phyloP scores from a whole-genome alignment of 2,888 invertebrate genomes.

The Caenorhabditis zanzibari region DNA sequence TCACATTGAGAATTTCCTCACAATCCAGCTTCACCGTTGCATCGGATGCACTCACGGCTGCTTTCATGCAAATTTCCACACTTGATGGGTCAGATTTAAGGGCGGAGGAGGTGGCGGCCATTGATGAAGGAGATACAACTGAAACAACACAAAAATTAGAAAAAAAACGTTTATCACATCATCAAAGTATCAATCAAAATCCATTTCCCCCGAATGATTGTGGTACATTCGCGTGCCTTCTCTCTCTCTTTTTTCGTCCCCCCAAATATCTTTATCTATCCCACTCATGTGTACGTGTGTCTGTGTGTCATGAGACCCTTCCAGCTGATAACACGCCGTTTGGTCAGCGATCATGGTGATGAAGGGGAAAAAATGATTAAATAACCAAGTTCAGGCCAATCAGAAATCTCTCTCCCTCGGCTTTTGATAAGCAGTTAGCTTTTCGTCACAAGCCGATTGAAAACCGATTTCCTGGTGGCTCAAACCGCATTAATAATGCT shows the following conservation, averaged over 20 bases:
- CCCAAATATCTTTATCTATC: background rate
- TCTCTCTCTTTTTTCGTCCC: background rate
- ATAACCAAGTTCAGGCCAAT: conserved; percentile 5
- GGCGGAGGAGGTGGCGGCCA: conserved; percentile 60
- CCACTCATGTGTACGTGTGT: conserved; percentile 7
- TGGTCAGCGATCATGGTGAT: conserved; percentile 11
- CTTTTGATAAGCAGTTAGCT: background rate
- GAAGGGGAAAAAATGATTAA: conserved; percentile 2
- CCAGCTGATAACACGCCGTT: conserved; percentile 11
- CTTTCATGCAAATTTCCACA: conserved; percentile 73
- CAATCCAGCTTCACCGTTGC: conserved; percentile 76
- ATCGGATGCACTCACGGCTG: conserved; percentile 72
- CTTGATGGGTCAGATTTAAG: conserved; percentile 48
- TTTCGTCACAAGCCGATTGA: background rate
- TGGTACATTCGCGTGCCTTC: background rate
- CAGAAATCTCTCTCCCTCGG: background rate
- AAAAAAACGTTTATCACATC: background rate
- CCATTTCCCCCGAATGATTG: background rate
- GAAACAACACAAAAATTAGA: conserved; percentile 7
- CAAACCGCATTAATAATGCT: conserved; percentile 38
- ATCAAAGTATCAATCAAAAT: background rate
- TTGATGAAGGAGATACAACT: conserved; percentile 70
- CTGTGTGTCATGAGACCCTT: conserved; percentile 2
- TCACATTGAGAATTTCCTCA: conserved; percentile 67
- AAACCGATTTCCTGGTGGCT: background rate